Base-by-base conservation (phyloP, 30 jellyfish, hydroid and myxozoan species). In the Morbakka virulenta region DNA sequence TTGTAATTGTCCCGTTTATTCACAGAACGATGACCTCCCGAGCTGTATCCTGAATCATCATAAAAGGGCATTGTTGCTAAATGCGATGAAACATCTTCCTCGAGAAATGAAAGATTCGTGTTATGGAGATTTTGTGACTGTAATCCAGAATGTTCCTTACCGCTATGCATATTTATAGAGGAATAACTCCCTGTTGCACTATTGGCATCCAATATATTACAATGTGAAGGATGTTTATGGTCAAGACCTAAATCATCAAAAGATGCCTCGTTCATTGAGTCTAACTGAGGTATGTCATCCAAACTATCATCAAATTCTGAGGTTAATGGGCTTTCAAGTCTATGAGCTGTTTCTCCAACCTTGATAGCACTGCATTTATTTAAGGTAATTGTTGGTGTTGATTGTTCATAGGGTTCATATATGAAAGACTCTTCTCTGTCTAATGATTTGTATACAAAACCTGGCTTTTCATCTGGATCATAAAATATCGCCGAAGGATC, bases 391-490 rank as follows among this genome's bases (percentile, higher is more conserved):
- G 69, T 70, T 22, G 35, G 67, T n/a, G 81, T n/a, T 2, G 63
- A 57, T 14, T 67, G 24, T 1, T 33, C 33, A 14, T 33, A 57
- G 4, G 83, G 79, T 62, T 83, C 95, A 76, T 21, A 52, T 32
- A 22, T 23, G 30, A 34, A 50, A 4, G 9, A 57, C 4, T 47
- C 12, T 30, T 61, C 57, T 22, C 2, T 30, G 35, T 82, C 87
- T 1, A 32, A 73, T 25, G 96, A 64, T 0, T 84, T 76, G 41
- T 93, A 93, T 14, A 93, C 97, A 51, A 93, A 93, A 12, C 96
- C 99, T 13, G 99, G 34, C 64, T 93, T 93, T 76, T 93, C 99
- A 34, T 93, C 81, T 50, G 99, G 99, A 78, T 93, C 99, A 76
- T 32, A 93, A 73, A 93, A 93, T 30, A 93, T 86, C 50, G 95